Evolutionary conservation across 1,140 invertebrate genomes (phyloP).

Genomic region (Dysdera silvatica): DNA sequence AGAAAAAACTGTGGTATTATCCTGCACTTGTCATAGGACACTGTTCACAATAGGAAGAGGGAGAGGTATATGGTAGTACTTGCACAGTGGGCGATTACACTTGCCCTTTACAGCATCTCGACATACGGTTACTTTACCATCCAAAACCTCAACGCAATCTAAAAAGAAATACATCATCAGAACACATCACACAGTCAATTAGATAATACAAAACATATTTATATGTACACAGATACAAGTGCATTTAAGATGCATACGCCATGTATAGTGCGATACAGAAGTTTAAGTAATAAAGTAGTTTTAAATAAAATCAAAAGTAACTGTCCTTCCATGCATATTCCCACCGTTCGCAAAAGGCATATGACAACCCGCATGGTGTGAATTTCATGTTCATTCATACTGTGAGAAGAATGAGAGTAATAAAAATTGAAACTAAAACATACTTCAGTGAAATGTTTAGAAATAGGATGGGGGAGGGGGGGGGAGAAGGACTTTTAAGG

Average conservation of each 20-base stretch:
- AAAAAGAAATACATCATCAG: constrained; percentile 37
- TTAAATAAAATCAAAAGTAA: too few species aligned
- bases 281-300: too few species aligned
- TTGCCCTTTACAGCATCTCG: constrained; percentile 84
- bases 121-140: constrained; percentile 86
- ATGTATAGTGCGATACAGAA: too few species aligned
- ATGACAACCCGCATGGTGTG: too few species aligned
- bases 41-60: constrained; percentile 23
- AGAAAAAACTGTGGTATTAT: neutral
- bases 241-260: neutral
- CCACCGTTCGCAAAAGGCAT: too few species aligned
- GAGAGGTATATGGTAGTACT: constrained; percentile 82
- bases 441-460: too few species aligned
- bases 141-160: constrained; percentile 90
- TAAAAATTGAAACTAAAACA: too few species aligned
- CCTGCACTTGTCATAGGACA: constrained; percentile 23
- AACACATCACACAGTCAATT: constrained; percentile 34
- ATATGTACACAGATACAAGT: constrained; percentile 13
- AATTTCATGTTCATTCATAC: too few species aligned
- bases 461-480: too few species aligned
- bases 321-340: too few species aligned
- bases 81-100: constrained; percentile 79
- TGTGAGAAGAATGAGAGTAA: too few species aligned
- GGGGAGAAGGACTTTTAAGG: too few species aligned
- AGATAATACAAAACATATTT: neutral